Conservation (phyloP, 2,888 invertebrate genomes). For the Petrolisthes manimaculis region DNA sequence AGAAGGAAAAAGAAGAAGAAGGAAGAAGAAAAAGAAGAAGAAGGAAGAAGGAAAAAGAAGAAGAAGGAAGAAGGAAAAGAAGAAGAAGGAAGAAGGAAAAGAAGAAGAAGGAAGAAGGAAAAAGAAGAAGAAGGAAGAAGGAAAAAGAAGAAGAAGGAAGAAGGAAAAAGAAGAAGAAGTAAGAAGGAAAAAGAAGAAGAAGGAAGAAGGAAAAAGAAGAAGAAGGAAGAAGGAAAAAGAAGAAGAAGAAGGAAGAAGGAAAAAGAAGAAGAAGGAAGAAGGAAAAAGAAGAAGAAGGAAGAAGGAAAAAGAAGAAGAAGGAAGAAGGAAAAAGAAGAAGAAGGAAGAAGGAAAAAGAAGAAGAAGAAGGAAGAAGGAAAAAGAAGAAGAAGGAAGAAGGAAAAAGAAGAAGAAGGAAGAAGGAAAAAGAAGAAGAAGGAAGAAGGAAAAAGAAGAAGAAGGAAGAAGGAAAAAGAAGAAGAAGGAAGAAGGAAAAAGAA, state of each 20-base stretch:
- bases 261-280: neutral
- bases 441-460: neutral
- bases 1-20: neutral
- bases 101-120: neutral
- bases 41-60: neutral
- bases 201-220: neutral
- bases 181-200: neutral
- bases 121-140: neutral
- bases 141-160: neutral
- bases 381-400: neutral
- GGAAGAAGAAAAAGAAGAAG: neutral
- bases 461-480: neutral
- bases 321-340: neutral
- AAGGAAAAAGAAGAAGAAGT: neutral
- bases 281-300: neutral
- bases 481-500: neutral
- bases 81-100: neutral
- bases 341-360: neutral
- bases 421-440: neutral
- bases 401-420: neutral
- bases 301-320: neutral
- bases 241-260: neutral
- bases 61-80: neutral
- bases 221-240: neutral
- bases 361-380: neutral